Conservation (phyloP, 2,888 invertebrate genomes). For the Philonicus albiceps region DNA sequence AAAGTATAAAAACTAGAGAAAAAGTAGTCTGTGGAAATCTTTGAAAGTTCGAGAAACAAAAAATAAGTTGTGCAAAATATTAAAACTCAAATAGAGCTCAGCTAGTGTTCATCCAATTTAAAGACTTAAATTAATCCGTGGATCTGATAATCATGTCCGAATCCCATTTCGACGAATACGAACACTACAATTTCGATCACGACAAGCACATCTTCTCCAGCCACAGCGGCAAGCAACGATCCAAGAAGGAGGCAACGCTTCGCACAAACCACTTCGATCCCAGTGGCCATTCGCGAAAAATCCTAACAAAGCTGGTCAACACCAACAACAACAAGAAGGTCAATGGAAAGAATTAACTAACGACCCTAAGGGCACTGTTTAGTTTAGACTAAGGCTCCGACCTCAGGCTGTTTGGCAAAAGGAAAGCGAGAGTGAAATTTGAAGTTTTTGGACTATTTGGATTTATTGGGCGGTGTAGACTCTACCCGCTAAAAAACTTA, state of each 20-base stretch:
- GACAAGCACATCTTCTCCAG: constrained; percentile 88
- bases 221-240: constrained; percentile 89
- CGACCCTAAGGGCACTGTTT: neutral
- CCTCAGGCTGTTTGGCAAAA: neutral
- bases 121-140: neutral
- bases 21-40: neutral
- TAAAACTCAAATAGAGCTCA: neutral
- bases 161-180: constrained; percentile 87
- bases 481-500: neutral
- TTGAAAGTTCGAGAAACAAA: neutral
- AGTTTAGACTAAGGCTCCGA: neutral
- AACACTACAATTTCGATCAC: constrained; percentile 92
- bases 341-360: constrained; percentile 10
- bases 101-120: neutral
- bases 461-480: neutral
- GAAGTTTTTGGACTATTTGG: constrained; percentile 1
- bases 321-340: constrained; percentile 81
- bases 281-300: constrained; percentile 91
- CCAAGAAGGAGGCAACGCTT: constrained; percentile 85
- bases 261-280: constrained; percentile 94
- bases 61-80: neutral
- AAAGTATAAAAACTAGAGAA: neutral
- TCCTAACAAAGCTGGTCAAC: constrained; percentile 84
- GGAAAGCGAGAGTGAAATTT: neutral
- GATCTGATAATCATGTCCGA: constrained; percentile 75